phyloP scores from a whole-genome alignment of 2,888 invertebrate species.

The Lasioglossum vierecki region DNA sequence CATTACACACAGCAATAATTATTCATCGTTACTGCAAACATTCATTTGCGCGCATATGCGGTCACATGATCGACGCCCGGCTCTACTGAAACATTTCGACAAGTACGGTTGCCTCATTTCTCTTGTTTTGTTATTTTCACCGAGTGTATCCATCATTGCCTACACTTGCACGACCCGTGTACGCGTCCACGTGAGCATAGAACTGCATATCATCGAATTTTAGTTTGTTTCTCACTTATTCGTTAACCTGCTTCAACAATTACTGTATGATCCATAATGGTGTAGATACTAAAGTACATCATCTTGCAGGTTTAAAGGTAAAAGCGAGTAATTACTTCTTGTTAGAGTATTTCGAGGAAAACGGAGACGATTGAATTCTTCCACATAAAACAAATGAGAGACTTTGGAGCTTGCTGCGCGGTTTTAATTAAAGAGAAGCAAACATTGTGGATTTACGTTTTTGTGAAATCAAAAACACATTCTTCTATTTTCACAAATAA shows the following conservation, averaged over 20 bases:
- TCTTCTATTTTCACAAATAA: not conserved
- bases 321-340: not conserved
- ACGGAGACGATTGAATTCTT: not conserved
- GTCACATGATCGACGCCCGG: conserved; percentile 60
- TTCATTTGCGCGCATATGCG: conserved; percentile 53
- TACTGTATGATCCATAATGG: not conserved
- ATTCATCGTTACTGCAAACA: conserved; percentile 54
- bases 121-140: conserved; percentile 38
- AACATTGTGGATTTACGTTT: not conserved
- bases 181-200: not conserved
- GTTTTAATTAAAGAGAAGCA: not conserved
- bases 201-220: not conserved
- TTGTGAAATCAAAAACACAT: not conserved
- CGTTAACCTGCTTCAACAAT: not conserved
- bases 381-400: not conserved
- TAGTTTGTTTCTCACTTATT: not conserved
- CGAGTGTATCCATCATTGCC: conserved; percentile 42
- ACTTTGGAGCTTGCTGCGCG: not conserved
- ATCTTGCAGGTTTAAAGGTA: not conserved
- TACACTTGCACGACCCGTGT: conserved; percentile 15
- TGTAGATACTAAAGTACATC: not conserved
- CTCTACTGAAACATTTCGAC: conserved; percentile 66
- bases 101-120: conserved; percentile 69
- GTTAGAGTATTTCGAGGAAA: not conserved
- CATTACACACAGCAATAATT: conserved; percentile 52